Conservation (phyloP, 2,888 invertebrate species). For the Laspeyria flexula region DNA sequence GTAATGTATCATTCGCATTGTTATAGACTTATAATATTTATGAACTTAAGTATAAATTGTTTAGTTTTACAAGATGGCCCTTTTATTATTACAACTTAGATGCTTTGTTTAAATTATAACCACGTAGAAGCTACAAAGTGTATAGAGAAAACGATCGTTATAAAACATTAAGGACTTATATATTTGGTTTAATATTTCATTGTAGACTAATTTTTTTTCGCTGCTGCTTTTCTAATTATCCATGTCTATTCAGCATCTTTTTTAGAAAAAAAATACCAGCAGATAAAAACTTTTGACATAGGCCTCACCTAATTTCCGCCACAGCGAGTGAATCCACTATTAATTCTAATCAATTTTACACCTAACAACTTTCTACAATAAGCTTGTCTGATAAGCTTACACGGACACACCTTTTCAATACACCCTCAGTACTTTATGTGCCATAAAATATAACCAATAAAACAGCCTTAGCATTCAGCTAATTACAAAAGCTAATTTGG, state of each 20-base stretch:
- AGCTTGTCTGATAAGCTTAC: too few relatives aligned
- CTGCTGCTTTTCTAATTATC: too few relatives aligned
- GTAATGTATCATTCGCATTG: constrained; percentile 24
- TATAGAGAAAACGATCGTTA: neutral
- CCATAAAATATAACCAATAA: neutral
- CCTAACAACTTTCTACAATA: too few relatives aligned
- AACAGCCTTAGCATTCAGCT: constrained; percentile 2
- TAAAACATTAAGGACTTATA: too few relatives aligned
- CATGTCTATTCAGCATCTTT: too few relatives aligned
- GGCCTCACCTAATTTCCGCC: too few relatives aligned
- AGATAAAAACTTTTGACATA: too few relatives aligned
- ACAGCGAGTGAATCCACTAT: too few relatives aligned
- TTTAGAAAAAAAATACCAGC: too few relatives aligned
- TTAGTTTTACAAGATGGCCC: neutral
- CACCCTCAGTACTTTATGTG: neutral
- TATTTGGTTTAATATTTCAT: too few relatives aligned
- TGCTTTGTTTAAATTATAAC: neutral
- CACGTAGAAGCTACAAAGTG: neutral
- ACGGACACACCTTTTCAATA: neutral
- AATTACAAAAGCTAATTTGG: constrained; percentile 9
- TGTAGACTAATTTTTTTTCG: too few relatives aligned
- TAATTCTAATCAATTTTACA: too few relatives aligned
- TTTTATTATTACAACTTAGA: neutral
- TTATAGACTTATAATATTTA: constrained; percentile 14
- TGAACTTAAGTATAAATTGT: neutral